phyloP scores from a whole-genome alignment of 1,140 invertebrate species.

The Pinna nobilis region DNA sequence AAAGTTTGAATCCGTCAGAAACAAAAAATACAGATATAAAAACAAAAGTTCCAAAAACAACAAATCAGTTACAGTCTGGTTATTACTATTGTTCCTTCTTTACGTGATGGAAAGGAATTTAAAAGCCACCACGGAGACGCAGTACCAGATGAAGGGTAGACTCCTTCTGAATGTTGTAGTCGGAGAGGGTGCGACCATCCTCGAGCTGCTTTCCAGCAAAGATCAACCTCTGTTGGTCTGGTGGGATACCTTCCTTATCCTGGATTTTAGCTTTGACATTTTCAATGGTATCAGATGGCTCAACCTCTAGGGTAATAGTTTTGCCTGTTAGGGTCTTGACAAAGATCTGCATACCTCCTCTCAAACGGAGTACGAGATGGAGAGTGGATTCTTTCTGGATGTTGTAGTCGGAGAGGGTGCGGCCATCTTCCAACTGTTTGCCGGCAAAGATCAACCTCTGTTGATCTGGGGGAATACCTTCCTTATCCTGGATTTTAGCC shows the following conservation, averaged over 20 bases:
- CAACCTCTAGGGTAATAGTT: constrained; percentile 88
- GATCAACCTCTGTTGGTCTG: constrained; percentile 70
- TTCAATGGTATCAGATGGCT: constrained; percentile 93
- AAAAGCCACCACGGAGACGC: constrained; percentile 54
- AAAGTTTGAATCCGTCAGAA: too few species aligned
- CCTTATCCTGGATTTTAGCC: constrained; percentile 89
- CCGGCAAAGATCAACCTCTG: constrained; percentile 79
- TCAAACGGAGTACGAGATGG: constrained; percentile 58
- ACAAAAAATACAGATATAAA: too few species aligned
- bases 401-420: constrained; percentile 84
- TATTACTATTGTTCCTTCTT: too few species aligned
- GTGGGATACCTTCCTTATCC: constrained; percentile 70
- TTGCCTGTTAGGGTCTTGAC: constrained; percentile 78
- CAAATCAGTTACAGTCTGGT: too few species aligned
- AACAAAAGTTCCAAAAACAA: too few species aligned
- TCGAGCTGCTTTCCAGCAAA: constrained; percentile 91
- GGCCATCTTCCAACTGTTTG: constrained; percentile 63
- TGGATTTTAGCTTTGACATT: constrained; percentile 96
- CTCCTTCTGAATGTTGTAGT: constrained; percentile 94
- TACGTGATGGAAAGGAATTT: too few species aligned
- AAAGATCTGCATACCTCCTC: constrained; percentile 77
- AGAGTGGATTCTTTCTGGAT: constrained; percentile 82
- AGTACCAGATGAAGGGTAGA: constrained; percentile 80
- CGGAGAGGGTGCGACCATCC: constrained; percentile 90
- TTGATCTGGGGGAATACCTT: constrained; percentile 87